phyloP scores from a whole-genome alignment of 2,888 invertebrate species.

The Gerris lacustris region DNA sequence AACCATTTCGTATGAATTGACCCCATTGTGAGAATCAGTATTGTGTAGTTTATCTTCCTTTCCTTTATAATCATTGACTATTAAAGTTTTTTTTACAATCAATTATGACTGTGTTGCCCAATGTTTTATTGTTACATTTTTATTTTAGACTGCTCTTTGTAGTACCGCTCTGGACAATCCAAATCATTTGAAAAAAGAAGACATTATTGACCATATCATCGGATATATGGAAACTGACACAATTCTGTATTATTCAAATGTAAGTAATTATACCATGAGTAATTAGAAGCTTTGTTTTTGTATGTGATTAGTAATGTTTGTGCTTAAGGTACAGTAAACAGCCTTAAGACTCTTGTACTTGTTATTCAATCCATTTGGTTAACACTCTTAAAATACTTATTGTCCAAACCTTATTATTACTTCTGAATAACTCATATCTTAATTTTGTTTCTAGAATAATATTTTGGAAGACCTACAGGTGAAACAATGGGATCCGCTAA shows the following conservation, averaged over 20 bases:
- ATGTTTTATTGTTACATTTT: constrained; percentile 4
- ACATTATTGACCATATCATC: constrained; percentile 63
- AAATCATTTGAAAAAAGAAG: constrained; percentile 57
- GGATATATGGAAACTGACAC: constrained; percentile 75
- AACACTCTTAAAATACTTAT: no score
- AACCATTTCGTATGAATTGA: no score
- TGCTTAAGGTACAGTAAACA: no score
- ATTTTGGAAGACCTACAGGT: constrained; percentile 49
- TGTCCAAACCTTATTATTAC: neutral
- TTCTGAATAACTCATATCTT: neutral
- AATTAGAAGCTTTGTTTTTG: no score
- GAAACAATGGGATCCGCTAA: constrained; percentile 77
- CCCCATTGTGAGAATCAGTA: no score
- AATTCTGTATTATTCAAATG: constrained; percentile 56
- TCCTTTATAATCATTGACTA: no score
- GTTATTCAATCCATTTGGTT: no score
- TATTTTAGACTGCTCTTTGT: constrained; percentile 65
- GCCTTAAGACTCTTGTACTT: no score
- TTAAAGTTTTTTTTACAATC: no score
- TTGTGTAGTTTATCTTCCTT: no score
- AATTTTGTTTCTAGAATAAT: constrained; percentile 47
- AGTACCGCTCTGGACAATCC: constrained; percentile 91
- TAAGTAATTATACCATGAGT: constrained; percentile 37
- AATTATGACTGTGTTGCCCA: no score
- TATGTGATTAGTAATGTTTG: no score